phyloP scores from a whole-genome alignment of 2,797 vertebrate genomes.

The Melanotaenia parkinsoni region DNA sequence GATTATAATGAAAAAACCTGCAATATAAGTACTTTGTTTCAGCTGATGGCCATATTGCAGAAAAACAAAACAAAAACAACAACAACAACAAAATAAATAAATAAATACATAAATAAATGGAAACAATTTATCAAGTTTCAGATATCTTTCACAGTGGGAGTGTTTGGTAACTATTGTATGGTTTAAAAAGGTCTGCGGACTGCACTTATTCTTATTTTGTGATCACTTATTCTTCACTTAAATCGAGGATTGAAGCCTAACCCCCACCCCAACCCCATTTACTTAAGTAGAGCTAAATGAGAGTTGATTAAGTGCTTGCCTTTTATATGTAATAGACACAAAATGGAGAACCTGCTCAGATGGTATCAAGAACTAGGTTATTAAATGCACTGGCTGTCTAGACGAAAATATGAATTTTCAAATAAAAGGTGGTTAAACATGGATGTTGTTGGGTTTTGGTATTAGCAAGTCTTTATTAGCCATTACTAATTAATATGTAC shows the following conservation, averaged over 20 bases:
- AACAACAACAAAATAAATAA: no score
- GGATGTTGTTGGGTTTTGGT: neutral
- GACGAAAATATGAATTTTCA: slow-evolving; percentile 59
- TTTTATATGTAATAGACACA: slow-evolving; percentile 59
- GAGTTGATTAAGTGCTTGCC: slow-evolving; percentile 61
- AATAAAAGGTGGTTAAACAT: slow-evolving; percentile 11
- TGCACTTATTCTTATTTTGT: slow-evolving; percentile 31
- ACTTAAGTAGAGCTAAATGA: slow-evolving; percentile 51
- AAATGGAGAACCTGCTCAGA: slow-evolving; percentile 60
- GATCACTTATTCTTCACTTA: slow-evolving; percentile 43
- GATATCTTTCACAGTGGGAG: neutral
- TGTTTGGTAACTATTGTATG: slow-evolving; percentile 12
- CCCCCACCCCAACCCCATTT: slow-evolving; percentile 29
- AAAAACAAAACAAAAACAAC: neutral
- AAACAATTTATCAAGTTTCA: neutral
- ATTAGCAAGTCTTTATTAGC: no score
- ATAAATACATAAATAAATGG: neutral
- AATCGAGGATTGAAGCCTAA: slow-evolving; percentile 48
- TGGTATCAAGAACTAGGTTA: slow-evolving; percentile 62
- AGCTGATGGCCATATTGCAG: neutral
- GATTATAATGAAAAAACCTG: neutral
- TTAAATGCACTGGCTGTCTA: slow-evolving; percentile 57
- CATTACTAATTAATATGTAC: no score
- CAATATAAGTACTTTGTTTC: neutral
- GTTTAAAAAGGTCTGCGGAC: slow-evolving; percentile 21